A percentile compares a stretch with the other conserved stretches of the same genome.
Conservation (phyloP, 2,888 invertebrate genomes). For the Eulithis testata region DNA sequence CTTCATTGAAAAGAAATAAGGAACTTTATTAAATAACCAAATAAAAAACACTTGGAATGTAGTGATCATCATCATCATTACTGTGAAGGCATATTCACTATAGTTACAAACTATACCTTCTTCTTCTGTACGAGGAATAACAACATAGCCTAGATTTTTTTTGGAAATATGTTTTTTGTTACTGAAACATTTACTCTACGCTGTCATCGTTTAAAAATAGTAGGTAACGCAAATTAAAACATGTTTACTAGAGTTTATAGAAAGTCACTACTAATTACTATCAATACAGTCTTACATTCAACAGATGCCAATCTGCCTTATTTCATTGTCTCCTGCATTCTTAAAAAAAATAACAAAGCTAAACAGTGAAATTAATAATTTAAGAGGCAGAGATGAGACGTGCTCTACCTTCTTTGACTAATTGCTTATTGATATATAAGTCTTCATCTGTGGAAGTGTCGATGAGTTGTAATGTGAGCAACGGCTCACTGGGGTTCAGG, state of each 20-base stretch:
- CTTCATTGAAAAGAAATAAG: neutral
- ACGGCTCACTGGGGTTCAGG: constrained; percentile 84
- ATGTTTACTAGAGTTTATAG: neutral
- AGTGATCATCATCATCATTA: constrained; percentile 1
- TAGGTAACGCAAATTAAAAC: constrained; percentile 5
- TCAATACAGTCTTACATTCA: constrained; percentile 18
- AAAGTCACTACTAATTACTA: constrained; percentile 11
- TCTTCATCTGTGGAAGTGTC: constrained; percentile 89
- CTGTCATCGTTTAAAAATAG: neutral
- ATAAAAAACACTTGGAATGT: constrained; percentile 24
- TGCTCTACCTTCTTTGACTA: constrained; percentile 87
- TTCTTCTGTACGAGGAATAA: too few relatives aligned
- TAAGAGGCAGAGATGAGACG: constrained; percentile 61
- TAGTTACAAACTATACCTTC: too few relatives aligned
- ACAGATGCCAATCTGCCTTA: constrained; percentile 14
- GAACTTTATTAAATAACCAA: neutral
- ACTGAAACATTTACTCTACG: neutral
- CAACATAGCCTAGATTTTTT: too few relatives aligned
- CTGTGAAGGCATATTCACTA: constrained; percentile 2
- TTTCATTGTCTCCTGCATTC: constrained; percentile 9
- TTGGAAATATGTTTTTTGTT: too few relatives aligned
- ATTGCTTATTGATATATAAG: constrained; percentile 86
- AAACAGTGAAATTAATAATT: constrained; percentile 29
- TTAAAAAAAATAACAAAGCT: constrained; percentile 36
- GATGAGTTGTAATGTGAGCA: constrained; percentile 88